Conservation (phyloP, 2,797 vertebrate species). For the Darevskia mixta region DNA sequence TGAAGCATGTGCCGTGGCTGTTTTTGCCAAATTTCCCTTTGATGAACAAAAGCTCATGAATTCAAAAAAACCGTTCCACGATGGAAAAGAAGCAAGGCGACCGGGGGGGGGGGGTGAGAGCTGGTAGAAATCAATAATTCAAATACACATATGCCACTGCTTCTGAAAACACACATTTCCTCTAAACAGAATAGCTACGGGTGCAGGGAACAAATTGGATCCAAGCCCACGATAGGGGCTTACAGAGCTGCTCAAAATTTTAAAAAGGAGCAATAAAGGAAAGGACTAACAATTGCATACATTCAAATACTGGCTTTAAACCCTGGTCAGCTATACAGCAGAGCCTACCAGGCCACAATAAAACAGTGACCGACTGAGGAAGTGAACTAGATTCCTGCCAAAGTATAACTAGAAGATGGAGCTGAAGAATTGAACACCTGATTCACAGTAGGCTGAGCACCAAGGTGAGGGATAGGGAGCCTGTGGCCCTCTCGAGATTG, state of each 20-base stretch:
- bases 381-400: not conserved
- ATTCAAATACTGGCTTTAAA: conserved; percentile 1
- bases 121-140: fast-evolving
- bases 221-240: not conserved
- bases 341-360: not conserved
- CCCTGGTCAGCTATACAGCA: not conserved
- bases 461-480: too few species aligned
- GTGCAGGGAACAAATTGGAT: not conserved
- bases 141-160: not conserved
- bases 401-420: not conserved
- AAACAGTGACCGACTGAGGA: not conserved
- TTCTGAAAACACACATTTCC: not conserved
- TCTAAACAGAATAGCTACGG: fast-evolving
- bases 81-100: not conserved
- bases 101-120: too few species aligned
- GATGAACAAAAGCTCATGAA: not conserved
- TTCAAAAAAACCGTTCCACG: fast-evolving
- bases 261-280: not conserved
- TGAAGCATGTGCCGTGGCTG: not conserved
- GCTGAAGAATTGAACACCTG: not conserved
- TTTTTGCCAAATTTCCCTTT: not conserved
- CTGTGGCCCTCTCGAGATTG: too few species aligned
- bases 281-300: not conserved
- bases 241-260: not conserved
- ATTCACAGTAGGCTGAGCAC: too few species aligned